Evolutionary conservation across 2,888 invertebrate genomes (phyloP), one percentile per base, ranked within the genome.

Genomic region (Eumacrocentrus americanus): DNA sequence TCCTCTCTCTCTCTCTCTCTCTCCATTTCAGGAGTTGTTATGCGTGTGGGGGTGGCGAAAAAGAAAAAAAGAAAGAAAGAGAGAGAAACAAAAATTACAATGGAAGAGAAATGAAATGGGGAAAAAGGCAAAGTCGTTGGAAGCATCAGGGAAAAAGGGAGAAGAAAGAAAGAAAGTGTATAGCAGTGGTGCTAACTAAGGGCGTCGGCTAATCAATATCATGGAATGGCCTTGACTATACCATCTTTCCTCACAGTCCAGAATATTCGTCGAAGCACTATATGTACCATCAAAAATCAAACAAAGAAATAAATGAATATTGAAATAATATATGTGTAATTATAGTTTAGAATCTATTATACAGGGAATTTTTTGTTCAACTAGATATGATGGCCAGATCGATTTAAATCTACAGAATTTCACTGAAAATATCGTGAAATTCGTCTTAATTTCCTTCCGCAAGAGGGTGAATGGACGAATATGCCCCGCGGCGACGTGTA

Each of bases 131-230:
- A 60, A 62, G 59, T 54, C 46, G 57, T 62, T 64, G 61, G 58
- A 59, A 59, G 63, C 57, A 58, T 50, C 56, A 64, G 62, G 58
- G 61, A 63, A 29, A 12, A 42, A 42, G 11, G 50, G 6, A 44
- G 42, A 29, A 40, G 42, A 52, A 12, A 42, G 35, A 48, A 54
- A 60, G 58, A 23, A 59, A 65, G 62, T 68, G 58, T 63, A 61
- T 63, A 55, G 64, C 68, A 61, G 66, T 60, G 64, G 77, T 74
- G 79, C 75, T 79, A 79, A 79, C 79, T 79, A 78, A 76, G 79
- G 79, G 79, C 79, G 79, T 79, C 77, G 78, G 76, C 79, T 79
- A 79, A 79, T 79, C 79, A 79, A 79, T 79, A 79, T 79, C 75
- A 75, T 76, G 67, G 72, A 55, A 77, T 75, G 76, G 75, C 74